Evolutionary conservation across 2,113 vertebrate species (phyloP).

Genomic region (Heptranchias perlo): DNA sequence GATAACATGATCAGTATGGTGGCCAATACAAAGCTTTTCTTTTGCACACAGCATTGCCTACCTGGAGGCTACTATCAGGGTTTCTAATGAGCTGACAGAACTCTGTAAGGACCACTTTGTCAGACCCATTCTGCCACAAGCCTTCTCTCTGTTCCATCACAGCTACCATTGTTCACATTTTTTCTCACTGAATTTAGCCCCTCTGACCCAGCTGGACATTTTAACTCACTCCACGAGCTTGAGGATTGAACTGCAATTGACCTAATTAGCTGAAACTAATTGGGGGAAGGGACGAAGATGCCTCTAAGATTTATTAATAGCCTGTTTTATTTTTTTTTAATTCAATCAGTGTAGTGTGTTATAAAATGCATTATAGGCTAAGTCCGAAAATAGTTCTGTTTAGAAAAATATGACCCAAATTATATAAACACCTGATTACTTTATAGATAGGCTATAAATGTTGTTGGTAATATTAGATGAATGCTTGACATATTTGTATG

Average conservation of each 20-base stretch:
- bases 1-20: slow-evolving; percentile 34
- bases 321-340: too few relatives aligned
- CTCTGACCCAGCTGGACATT: slow-evolving; percentile 36
- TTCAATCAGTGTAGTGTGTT: not conserved
- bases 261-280: slow-evolving; percentile 31
- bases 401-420: not conserved
- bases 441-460: not conserved
- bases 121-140: slow-evolving; percentile 30
- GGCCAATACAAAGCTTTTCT: slow-evolving; percentile 37
- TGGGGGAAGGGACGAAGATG: not conserved
- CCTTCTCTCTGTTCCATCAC: slow-evolving; percentile 29
- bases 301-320: not conserved
- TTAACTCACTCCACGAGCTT: slow-evolving; percentile 33
- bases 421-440: not conserved
- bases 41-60: slow-evolving; percentile 30
- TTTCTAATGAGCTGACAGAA: slow-evolving; percentile 38
- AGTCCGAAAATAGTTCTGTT: not conserved
- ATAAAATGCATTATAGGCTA: not conserved
- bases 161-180: slow-evolving; percentile 30
- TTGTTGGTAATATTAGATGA: not conserved
- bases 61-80: slow-evolving; percentile 36
- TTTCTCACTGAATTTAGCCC: slow-evolving; percentile 14
- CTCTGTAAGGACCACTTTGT: slow-evolving; percentile 37
- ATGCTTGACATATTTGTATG: not conserved
- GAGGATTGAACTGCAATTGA: slow-evolving; percentile 26